Evolutionary conservation across 2,888 invertebrate genomes (phyloP).

Genomic region (Strigamia crassipes): DNA sequence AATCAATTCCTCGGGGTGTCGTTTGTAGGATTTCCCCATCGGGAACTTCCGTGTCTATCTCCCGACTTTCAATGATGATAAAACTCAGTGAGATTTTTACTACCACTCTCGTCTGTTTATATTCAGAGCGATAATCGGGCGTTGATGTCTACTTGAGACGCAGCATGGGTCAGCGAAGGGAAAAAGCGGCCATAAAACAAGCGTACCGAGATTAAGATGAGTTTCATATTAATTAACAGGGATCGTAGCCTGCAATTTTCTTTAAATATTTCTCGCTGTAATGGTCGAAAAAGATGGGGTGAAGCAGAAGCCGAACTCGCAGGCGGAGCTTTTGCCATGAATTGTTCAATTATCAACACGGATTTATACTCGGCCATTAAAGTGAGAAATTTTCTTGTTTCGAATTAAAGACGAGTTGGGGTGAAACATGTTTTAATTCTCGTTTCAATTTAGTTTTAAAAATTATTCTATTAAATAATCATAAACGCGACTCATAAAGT

Average conservation of each 20-base stretch:
- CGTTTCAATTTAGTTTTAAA: not conserved
- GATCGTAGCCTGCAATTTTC: not conserved
- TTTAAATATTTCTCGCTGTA: not conserved
- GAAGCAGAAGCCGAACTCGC: not conserved
- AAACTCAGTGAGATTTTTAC: not conserved
- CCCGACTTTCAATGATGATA: conserved; percentile 10
- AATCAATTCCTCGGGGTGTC: conserved; percentile 8
- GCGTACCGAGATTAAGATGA: conserved; percentile 4
- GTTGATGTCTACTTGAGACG: not conserved
- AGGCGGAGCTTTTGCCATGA: not conserved
- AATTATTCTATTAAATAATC: not conserved
- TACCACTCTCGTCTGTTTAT: conserved; percentile 15
- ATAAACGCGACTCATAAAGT: not conserved
- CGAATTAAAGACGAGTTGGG: no score
- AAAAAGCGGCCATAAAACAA: conserved; percentile 5
- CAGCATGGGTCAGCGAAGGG: not conserved
- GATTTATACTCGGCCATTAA: not conserved
- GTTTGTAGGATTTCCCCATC: not conserved
- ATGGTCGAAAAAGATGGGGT: not conserved
- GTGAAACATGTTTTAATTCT: not conserved
- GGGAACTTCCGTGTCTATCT: not conserved
- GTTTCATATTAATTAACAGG: not conserved
- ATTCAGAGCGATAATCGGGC: conserved; percentile 16
- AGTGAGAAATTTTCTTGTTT: not conserved
- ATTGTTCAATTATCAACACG: conserved; percentile 2